Evolutionary conservation across 2,797 vertebrate genomes (phyloP).

Genomic region (Rhynchotus rufescens): DNA sequence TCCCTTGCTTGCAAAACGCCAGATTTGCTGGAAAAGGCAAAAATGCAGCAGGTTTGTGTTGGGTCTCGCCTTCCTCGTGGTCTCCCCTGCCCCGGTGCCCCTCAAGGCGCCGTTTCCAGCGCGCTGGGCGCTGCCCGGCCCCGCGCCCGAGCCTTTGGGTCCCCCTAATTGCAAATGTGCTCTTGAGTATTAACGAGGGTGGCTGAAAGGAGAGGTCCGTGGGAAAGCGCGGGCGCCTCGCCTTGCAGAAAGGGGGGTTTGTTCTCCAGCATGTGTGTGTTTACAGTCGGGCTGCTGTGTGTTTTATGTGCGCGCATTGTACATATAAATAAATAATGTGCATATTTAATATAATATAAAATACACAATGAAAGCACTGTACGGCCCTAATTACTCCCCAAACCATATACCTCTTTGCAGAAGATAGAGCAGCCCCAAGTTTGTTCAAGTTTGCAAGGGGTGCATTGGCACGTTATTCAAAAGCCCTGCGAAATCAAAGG

Average conservation of each 20-base stretch:
- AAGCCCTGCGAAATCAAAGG: background rate
- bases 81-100: no score
- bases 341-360: background rate
- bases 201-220: background rate
- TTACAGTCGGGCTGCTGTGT: background rate
- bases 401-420: rapidly evolving
- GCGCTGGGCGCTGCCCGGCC: no score
- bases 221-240: background rate
- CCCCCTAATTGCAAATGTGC: background rate
- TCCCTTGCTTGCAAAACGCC: rapidly evolving
- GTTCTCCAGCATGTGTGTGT: rapidly evolving
- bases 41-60: rapidly evolving
- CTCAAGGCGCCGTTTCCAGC: no score
- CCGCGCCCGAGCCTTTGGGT: no score
- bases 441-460: background rate
- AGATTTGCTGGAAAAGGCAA: rapidly evolving
- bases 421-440: background rate
- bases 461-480: rapidly evolving
- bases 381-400: background rate
- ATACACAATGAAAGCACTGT: background rate
- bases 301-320: rapidly evolving
- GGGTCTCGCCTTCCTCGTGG: background rate
- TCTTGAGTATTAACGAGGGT: background rate
- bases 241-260: background rate
- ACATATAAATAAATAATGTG: background rate